Evolutionary conservation across 2,888 invertebrate species (phyloP).

Genomic region (Kuschelorhynchus macadamiae): DNA sequence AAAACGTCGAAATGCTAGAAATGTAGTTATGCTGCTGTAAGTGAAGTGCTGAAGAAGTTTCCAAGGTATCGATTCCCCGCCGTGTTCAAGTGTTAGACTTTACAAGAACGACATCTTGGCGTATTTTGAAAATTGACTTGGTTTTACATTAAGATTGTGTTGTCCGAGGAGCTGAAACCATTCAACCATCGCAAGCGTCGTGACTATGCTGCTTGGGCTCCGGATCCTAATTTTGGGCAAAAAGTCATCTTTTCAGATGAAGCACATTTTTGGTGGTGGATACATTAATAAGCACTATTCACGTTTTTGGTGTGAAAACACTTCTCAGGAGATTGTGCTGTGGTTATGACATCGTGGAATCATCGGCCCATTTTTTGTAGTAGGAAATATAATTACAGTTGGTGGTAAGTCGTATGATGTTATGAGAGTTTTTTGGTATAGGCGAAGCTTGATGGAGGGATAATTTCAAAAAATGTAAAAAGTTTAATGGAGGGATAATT

Average conservation of each 20-base stretch:
- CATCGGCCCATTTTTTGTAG: constrained; percentile 25
- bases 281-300: too few species aligned
- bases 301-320: constrained; percentile 12
- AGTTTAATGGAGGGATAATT: background rate
- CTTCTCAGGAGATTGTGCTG: constrained; percentile 16
- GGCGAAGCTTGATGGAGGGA: too few species aligned
- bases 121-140: constrained; percentile 36
- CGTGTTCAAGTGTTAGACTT: constrained; percentile 40
- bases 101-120: constrained; percentile 16
- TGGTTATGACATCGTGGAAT: constrained; percentile 12
- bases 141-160: constrained; percentile 31
- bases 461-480: background rate
- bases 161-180: constrained; percentile 38
- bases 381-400: constrained; percentile 18
- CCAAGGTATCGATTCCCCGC: constrained; percentile 30
- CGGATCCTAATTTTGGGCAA: constrained; percentile 14
- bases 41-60: constrained; percentile 27
- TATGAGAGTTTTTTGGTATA: constrained; percentile 7
- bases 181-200: constrained; percentile 28
- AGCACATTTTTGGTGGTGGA: too few species aligned
- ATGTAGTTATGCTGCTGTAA: constrained; percentile 37
- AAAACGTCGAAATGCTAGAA: constrained; percentile 74
- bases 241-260: too few species aligned
- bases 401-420: constrained; percentile 12
- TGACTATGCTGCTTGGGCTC: constrained; percentile 24